Evolutionary conservation across 2,113 vertebrate species (phyloP), one percentile per base, ranked within the genome.

Genomic region (Hippotragus niger): DNA sequence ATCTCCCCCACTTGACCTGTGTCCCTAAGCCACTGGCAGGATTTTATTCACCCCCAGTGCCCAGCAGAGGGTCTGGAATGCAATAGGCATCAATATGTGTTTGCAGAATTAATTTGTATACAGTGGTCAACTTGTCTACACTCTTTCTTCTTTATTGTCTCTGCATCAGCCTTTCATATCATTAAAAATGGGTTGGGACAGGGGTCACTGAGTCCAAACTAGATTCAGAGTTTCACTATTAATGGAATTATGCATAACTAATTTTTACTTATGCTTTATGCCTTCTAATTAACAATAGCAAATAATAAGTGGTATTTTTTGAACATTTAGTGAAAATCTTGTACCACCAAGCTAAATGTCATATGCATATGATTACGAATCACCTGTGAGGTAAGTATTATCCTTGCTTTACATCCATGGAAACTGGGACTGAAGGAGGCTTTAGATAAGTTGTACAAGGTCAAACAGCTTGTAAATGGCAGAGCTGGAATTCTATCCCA

Each of bases 311-410:
- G 67, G 25, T 40, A 47, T 53, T 93, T 78, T 64, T 86, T 25
- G 13, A 80, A 76, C 23, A 67, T 82, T 90, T 86, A 82, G 33
- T 97, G 60, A 87, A 96, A 96, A 90, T 83, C 33, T 85, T 60
- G 45, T 89, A 74, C 58, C 17, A 81, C 45, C 14, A 27, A 45
- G 29, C 27, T 86, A 60, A 94, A 80, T 67, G 27, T n/a, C 52
- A 31, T 40, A 55, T 2, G 2, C 9, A n/a, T 88, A 50, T 45
- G 71, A 62, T 40, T 52, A 40, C 23, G 55, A 94, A 13, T 33
- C 45, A 74, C 29, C 15, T 47, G 64, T 57, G 27, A 81, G 50
- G 6, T 7, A 43, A 67, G 6, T 52, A 64, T 71, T 52, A 36
- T 25, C 33, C 1, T 83, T 9, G 27, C 43, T 78, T 55, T 89